These are phyloP conservation scores for Euclidia mi DNA, from an alignment of 2,888 invertebrate species.

Conservation along the genomic window DNA sequence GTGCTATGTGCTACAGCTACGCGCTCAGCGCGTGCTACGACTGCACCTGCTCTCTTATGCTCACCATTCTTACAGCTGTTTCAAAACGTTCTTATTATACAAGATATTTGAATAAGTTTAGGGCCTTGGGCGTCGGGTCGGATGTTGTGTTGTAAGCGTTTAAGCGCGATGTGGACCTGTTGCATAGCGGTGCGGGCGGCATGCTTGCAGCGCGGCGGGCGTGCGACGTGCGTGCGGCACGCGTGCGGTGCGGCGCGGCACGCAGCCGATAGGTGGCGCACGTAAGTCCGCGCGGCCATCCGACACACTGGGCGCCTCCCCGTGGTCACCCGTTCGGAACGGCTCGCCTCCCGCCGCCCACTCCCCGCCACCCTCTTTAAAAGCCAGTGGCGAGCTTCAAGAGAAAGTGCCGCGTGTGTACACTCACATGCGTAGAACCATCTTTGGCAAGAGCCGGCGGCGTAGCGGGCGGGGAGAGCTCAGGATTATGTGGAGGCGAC, in stretches of 20 bases:
- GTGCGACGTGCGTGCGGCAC: conserved; percentile 17
- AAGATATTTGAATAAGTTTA: not conserved
- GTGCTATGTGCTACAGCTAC: conserved; percentile 22
- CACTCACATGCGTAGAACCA: conserved; percentile 88
- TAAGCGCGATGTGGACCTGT: conserved; percentile 19
- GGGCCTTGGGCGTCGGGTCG: not conserved
- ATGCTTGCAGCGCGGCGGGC: conserved; percentile 9
- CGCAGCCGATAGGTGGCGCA: conserved; percentile 66
- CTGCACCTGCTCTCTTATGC: conserved; percentile 32
- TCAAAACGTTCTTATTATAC: not conserved
- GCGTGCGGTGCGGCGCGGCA: conserved; percentile 33
- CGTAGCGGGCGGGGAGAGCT: conserved; percentile 75
- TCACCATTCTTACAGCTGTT: conserved; percentile 1
- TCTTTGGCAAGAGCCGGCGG: conserved; percentile 82
- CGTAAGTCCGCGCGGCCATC: conserved; percentile 67
- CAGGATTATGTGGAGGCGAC: conserved; percentile 86
- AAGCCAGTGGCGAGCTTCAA: conserved; percentile 91
- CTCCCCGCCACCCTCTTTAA: conserved; percentile 87
- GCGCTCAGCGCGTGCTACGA: conserved; percentile 26
- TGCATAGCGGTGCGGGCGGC: conserved; percentile 12
- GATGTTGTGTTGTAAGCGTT: not conserved
- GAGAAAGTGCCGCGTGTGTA: conserved; percentile 90
- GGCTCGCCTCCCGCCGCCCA: conserved; percentile 71
- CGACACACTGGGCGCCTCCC: conserved; percentile 76
- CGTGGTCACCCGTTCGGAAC: conserved; percentile 91